Evolutionary conservation across 2,113 vertebrate species (phyloP).

Genomic region (Mormyrus lacerda): DNA sequence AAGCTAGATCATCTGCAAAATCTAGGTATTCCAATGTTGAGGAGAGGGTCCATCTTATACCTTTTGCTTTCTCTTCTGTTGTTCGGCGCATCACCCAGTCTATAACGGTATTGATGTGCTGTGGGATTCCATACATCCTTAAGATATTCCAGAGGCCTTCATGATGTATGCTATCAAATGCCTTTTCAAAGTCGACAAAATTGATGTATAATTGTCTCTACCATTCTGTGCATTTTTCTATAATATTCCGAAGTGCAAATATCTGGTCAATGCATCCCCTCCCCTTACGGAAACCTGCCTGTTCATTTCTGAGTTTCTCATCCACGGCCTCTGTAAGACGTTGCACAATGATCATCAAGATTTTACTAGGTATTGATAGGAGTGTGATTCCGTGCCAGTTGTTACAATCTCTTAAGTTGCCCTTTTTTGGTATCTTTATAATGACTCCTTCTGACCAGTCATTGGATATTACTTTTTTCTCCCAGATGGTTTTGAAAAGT

Average conservation of each 20-base stretch:
- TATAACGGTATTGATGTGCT: background rate
- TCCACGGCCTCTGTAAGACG: background rate
- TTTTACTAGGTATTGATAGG: background rate
- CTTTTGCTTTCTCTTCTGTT: background rate
- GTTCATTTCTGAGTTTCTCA: background rate
- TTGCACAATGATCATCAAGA: background rate
- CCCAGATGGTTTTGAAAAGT: background rate
- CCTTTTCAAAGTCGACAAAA: background rate
- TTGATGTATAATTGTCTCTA: background rate
- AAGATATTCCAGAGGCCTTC: background rate
- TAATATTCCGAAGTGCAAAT: background rate
- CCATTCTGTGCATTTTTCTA: background rate
- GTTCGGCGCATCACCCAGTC: background rate
- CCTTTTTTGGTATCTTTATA: constrained; percentile 4
- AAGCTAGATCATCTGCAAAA: background rate
- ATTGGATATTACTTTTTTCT: background rate
- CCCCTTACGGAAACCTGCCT: background rate
- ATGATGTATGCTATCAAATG: background rate
- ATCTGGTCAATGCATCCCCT: constrained; percentile 2
- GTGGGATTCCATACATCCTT: background rate
- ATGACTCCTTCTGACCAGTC: background rate
- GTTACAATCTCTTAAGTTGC: background rate
- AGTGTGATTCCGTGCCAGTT: background rate
- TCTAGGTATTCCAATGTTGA: background rate
- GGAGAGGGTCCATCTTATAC: background rate